Conservation (phyloP, 1,140 invertebrate genomes). For the Saccostrea echinata region DNA sequence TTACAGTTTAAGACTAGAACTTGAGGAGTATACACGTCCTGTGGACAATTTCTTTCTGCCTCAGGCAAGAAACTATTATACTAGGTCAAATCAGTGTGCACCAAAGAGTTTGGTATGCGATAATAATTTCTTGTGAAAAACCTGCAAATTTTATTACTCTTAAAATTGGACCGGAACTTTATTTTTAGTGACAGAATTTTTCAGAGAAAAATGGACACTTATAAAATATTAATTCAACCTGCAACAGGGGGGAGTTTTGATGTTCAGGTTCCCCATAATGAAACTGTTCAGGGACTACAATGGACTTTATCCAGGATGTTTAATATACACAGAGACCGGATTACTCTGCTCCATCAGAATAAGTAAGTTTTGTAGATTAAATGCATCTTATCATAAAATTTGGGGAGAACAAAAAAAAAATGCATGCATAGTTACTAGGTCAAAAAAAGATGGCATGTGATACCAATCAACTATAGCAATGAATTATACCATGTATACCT, state of each 20-base stretch:
- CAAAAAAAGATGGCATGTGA: background rate
- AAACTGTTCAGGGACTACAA: slow-evolving; percentile 92
- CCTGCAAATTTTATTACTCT: background rate
- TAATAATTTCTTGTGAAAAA: background rate
- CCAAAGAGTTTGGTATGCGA: background rate
- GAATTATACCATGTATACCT: background rate
- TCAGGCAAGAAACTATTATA: background rate
- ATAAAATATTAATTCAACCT: slow-evolving; percentile 80
- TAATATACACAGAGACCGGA: slow-evolving; percentile 94
- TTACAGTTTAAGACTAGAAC: background rate
- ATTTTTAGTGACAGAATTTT: slow-evolving; percentile 2
- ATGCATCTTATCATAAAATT: background rate
- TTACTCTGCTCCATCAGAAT: slow-evolving; percentile 93
- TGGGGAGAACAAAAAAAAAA: background rate
- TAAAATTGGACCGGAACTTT: background rate
- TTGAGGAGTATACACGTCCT: background rate
- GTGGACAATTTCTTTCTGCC: background rate
- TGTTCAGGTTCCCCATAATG: slow-evolving; percentile 88
- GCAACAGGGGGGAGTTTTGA: slow-evolving; percentile 95
- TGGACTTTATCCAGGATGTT: slow-evolving; percentile 94
- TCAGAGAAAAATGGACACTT: slow-evolving; percentile 16
- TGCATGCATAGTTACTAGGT: background rate
- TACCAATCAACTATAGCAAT: background rate
- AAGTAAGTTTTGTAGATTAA: slow-evolving; percentile 83
- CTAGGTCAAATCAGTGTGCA: slow-evolving; percentile 9